Evolutionary conservation across 30 jellyfish, hydroid and myxozoan genomes (phyloP), one percentile per base, ranked within the genome.

Genomic region (Clytia hemisphaerica): DNA sequence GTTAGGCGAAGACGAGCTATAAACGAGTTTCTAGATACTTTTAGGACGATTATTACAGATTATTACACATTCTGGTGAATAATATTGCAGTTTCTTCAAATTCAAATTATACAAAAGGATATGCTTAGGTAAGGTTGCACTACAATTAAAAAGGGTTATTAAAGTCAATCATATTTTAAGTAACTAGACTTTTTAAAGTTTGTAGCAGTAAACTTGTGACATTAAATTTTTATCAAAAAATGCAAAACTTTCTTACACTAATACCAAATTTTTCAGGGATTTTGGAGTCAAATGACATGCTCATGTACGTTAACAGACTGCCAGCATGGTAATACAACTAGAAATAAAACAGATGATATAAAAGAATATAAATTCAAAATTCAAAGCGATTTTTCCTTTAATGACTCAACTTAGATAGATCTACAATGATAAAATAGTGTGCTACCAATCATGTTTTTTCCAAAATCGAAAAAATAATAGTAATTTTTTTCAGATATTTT

Each of bases 321-420:
- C 95, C 94, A 59, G 93, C 98, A 81, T 89, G 98, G 61, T 74
- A 89, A 59, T 89, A 89, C 27, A 89, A 78, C 98, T 89, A 60
- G 16, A 26, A 36, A 6, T 21, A 45, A 29, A 24, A 26, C 25
- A 22, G 25, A 44, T 4, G 26, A 10, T 34, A 47, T n/a, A 12
- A 12, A 0, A 12, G 2, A 6, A 2, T 14, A 58, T 21, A 28
- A 22, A 24, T 18, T 69, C 21, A 6, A 15, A 24, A 35, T 37
- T 32, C 58, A 1, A 27, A 4, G 7, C n/a, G 2, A 2, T 0
- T 54, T 54, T 14, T 38, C 24, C 28, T n/a, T 14, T 38, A 54
- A 54, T n/a, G n/a, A n/a, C n/a, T n/a, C n/a, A n/a, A n/a, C n/a
- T n/a, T n/a, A n/a, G n/a, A 19, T 15, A 22, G 27, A 22, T 22